Base-by-base conservation (phyloP, 2,888 invertebrate genomes). In the Onthophagus sagittarius region DNA sequence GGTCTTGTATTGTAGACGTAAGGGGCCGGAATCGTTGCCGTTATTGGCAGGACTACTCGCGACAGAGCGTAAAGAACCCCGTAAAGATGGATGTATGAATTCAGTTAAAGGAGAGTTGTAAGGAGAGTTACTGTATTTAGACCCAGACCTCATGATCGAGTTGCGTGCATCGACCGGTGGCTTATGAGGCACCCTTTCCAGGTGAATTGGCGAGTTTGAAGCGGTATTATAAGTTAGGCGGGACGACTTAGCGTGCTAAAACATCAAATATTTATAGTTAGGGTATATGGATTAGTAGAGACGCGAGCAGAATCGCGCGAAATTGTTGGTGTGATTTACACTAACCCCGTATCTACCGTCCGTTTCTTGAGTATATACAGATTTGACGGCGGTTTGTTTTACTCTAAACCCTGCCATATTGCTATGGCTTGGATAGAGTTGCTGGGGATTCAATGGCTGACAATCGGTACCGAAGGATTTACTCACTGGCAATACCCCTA, bases 1-100 rank as follows among this genome's bases (percentile, higher is more conserved):
- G 75, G 76, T 77, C 75, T 80, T 85, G 75, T 79, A 80, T 63
- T 79, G 86, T 75, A 81, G 78, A 73, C 80, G 77, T 73, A 80
- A 76, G n/a, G 81, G 79, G 72, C 80, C 80, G 32, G 77, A 76
- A 71, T 77, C 79, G 72, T 79, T 78, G 71, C 77, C 77, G 72
- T 80, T 79, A 69, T 75, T 77, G 76, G 80, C 77, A 71, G 81
- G 76, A 77, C 77, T 80, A 79, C 79, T 79, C 71, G 78, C 79
- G 70, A 77, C 76, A 72, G 79, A 79, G 75, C 79, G 77, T 76
- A 79, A 72, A 76, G 77, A 79, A 75, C 78, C 79, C 75, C 76
- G 78, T 71, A 78, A 75, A 75, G 79, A 79, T 74, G 78, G 76
- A 76, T 76, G 79, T 77, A 79, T 79, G 78, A 80, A 78, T 78